A percentile compares a stretch with the other conserved stretches of the same genome.
These are phyloP conservation scores for Chondrilla cf. caribensis DNA, from an alignment of 37 sponge, comb jelly and placozoan genomes.

Conservation along the genomic window DNA sequence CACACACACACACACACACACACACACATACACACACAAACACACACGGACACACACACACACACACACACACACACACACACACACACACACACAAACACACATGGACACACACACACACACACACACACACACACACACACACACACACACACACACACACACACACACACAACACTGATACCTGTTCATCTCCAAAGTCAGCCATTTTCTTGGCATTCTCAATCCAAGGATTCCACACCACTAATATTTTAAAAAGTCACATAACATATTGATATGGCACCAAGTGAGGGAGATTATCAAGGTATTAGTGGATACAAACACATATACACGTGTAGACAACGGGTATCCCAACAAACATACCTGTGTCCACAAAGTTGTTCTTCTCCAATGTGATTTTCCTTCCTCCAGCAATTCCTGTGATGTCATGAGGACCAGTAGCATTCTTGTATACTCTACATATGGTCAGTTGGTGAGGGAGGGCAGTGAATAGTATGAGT, in stretches of 20 bases:
- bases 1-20: conserved; percentile 16
- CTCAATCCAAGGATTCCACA: conserved; percentile 97
- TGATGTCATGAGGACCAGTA: conserved; percentile 57
- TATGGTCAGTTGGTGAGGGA: background rate
- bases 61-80: conserved; percentile 21
- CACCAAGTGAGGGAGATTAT: too few species aligned
- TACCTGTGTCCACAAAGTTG: conserved; percentile 86
- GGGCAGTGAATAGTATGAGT: too few species aligned
- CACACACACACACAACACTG: too few species aligned
- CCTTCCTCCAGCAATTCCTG: conserved; percentile 70
- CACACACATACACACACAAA: conserved; percentile 15
- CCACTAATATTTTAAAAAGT: conserved; percentile 41
- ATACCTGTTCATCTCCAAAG: conserved; percentile 92
- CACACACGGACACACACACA: conserved; percentile 20
- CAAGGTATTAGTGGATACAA: background rate
- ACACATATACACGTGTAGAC: background rate
- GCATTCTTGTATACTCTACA: conserved; percentile 70
- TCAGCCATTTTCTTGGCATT: conserved; percentile 88
- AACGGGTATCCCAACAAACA: conserved; percentile 35
- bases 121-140: background rate
- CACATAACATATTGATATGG: too few species aligned
- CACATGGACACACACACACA: background rate
- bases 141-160: too few species aligned
- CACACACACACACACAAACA: background rate
- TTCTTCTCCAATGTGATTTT: conserved; percentile 59